Evolutionary conservation across 2,797 vertebrate genomes (phyloP), one percentile per base, ranked within the genome.

Genomic region (Microcaecilia unicolor): DNA sequence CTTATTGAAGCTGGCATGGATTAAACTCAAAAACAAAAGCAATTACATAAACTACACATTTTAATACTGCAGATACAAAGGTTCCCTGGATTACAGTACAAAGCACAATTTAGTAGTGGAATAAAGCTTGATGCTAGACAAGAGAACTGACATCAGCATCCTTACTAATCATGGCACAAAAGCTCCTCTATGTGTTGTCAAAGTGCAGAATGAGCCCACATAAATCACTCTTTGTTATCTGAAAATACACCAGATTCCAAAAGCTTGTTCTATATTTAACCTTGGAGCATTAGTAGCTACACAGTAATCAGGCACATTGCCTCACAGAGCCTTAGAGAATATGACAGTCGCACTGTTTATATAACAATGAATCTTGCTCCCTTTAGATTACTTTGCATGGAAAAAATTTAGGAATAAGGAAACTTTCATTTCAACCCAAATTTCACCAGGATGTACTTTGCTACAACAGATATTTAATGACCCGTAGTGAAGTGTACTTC

Each of bases 181-280:
- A 87, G 84, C 63, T 34, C 51, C 83, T 92, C 86, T 98, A 74
- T 95, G 72, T 79, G 75, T 71, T 63, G 66, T 72, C 73, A 60
- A 61, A 62, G 67, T 64, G 63, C 69, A 77, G 55, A 74, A 64
- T 15, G 68, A 76, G 71, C 67, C 75, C 70, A 67, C 67, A 92
- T 89, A 93, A 93, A 87, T 86, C 84, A 58, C 72, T 65, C 92
- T 94, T 96, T 98, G 93, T 97, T 91, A 82, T 81, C 61, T 42
- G 76, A 83, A 87, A 85, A 90, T 92, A 83, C 84, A 84, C 90
- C 78, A 69, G 78, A 91, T 94, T 94, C 89, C 91, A 89, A 85
- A 75, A 84, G 77, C 82, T 71, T 52, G 61, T 74, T 85, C 90
- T 97, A 94, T 93, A 93, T 94, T 93, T 92, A 89, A 77, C 81